phyloP scores from a whole-genome alignment of 1,140 invertebrate species.

The Campodea augens region DNA sequence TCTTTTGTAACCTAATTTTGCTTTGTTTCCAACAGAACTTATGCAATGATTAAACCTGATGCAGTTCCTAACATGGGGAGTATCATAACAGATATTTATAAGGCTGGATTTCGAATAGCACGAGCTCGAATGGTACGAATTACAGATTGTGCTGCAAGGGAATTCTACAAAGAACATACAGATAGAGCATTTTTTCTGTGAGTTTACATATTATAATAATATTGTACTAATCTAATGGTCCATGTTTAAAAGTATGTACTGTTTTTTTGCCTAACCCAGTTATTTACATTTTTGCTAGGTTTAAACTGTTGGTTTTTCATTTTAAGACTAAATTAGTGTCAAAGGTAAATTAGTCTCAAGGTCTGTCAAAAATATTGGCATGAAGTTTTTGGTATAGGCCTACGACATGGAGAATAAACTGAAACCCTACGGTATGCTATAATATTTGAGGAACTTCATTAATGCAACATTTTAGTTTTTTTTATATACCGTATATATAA shows the following conservation, averaged over 20 bases:
- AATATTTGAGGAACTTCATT: too few species aligned
- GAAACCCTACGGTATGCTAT: too few species aligned
- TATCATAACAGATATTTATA: slow-evolving; percentile 42
- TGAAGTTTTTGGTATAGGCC: too few species aligned
- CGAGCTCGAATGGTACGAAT: slow-evolving; percentile 50
- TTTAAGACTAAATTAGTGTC: neutral
- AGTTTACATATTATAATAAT: slow-evolving; percentile 17
- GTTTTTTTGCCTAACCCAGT: neutral
- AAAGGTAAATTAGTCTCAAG: neutral
- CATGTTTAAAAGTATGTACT: slow-evolving; percentile 3
- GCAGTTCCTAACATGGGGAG: slow-evolving; percentile 46
- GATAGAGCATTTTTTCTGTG: slow-evolving; percentile 38
- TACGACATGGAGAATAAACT: too few species aligned
- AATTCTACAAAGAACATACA: slow-evolving; percentile 36
- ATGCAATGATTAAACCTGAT: slow-evolving; percentile 52
- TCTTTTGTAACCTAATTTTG: too few species aligned
- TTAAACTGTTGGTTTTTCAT: neutral
- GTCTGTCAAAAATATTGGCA: neutral
- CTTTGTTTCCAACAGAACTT: too few species aligned
- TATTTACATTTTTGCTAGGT: neutral
- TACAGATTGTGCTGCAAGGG: slow-evolving; percentile 33
- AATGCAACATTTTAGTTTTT: too few species aligned
- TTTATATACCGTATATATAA: too few species aligned
- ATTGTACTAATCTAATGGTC: slow-evolving; percentile 1
- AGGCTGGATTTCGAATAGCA: slow-evolving; percentile 44